Base-by-base conservation (phyloP, 2,113 vertebrate species). In the Myiagra hebetior region DNA sequence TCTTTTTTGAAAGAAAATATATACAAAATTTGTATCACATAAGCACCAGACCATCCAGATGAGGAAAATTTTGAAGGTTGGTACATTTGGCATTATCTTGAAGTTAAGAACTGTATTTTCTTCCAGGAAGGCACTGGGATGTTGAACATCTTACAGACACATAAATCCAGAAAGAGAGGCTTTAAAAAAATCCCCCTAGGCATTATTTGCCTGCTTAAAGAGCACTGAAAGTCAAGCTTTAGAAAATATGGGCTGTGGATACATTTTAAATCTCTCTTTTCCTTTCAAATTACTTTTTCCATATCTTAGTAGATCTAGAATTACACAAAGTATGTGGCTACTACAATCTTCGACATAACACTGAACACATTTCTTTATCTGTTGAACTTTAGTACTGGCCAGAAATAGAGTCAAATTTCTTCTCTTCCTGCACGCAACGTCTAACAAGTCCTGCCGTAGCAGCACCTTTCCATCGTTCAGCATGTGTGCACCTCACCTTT, bases 401-500 rank as follows among this genome's bases (percentile, higher is more conserved):
- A 3, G 37, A 41, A 85, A 83, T 16, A 52, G 23, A 85, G n/a
- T 56, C 30, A 91, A 64, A 81, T 82, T 68, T 80, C 41, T 81
- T 84, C 67, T 69, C 16, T 64, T 55, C 31, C 15, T 65, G 74
- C 75, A 91, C 65, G 31, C 17, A 12, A 52, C 62, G 37, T 68
- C 85, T 84, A 72, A 70, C 74, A 91, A 93, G 82, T 85, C 63
- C 78, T 64, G 46, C 85, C 65, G 55, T 63, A 96, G 93, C 74
- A 96, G 79, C 63, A 67, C 26, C 93, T 95, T 92, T 93, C 80
- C 63, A 42, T 70, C 31, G 11, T 33, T 91, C 72, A 42, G 57
- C 78, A 60, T 10, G 50, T 70, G 46, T 76, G 46, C 70, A 59
- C 52, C 60, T 14, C 86, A 52, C 35, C 76, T 96, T 93, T 70